Percentiles rank a stretch among this genome's conserved stretches.
Conservation (phyloP, 2,888 invertebrate species). For the Loripinus fragilis region DNA sequence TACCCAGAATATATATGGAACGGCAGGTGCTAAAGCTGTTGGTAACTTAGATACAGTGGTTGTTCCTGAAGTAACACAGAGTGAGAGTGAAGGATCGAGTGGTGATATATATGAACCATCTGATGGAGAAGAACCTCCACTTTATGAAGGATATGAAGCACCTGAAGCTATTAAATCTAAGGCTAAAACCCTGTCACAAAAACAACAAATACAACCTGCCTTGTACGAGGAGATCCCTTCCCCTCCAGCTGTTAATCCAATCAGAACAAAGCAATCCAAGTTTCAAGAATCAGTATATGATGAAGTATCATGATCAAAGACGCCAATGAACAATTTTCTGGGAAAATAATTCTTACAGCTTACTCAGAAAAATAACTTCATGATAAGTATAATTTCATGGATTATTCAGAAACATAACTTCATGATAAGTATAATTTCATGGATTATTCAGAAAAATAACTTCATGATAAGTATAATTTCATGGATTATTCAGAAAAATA, state of each 20-base stretch:
- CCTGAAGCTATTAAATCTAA: constrained; percentile 11
- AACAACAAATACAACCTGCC: background rate
- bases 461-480: no score
- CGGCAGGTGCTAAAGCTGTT: constrained; percentile 44
- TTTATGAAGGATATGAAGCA: constrained; percentile 33
- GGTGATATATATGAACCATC: constrained; percentile 4
- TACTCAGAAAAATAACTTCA: no score
- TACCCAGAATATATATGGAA: constrained; percentile 47
- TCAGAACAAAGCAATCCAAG: constrained; percentile 12
- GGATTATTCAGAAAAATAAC: no score
- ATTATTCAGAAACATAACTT: no score
- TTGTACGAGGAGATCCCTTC: constrained; percentile 21
- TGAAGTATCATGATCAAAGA: constrained; percentile 20
- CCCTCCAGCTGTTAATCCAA: constrained; percentile 12
- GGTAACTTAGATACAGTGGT: constrained; percentile 30
- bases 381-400: no score
- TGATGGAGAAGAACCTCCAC: constrained; percentile 28
- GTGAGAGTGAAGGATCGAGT: constrained; percentile 11
- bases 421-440: no score
- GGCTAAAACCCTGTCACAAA: background rate
- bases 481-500: no score
- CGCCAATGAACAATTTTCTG: no score
- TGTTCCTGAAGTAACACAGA: constrained; percentile 14
- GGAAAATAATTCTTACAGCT: no score
- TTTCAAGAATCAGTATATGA: constrained; percentile 40